Evolutionary conservation across 2,888 invertebrate species (phyloP), one percentile per base, ranked within the genome.

Genomic region (Drosophila tripunctata): DNA sequence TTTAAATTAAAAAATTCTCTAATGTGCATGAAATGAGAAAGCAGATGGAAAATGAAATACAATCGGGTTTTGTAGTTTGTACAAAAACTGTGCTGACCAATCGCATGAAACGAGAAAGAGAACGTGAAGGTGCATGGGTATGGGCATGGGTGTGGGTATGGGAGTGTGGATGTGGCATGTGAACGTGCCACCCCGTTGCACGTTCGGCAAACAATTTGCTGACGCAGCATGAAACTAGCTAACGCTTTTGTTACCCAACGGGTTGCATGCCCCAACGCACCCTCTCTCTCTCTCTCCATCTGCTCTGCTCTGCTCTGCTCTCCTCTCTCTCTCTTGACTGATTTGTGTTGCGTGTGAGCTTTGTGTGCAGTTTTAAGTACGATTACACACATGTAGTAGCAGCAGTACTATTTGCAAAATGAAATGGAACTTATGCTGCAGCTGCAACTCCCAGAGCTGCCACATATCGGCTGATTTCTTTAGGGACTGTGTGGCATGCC

Each of bases 391-490:
- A 27, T 27, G 27, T 10, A 27, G 27, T 27, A 87, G 87, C 89
- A 88, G 85, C 74, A 69, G 27, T 10, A 27, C 10, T 27, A 87
- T 87, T 88, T 89, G 85, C 74, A 69, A 81, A 82, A 79, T 87
- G 79, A 75, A 85, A 79, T 74, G 74, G 83, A 83, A 81, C 78
- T 81, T 75, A 55, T 72, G 68, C 64, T 73, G 50, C 67, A 47
- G 15, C 30, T 51, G 45, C 47, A 43, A 38, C 31, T 66, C 45
- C 48, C 22, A 5, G 47, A 48, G 14, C 36, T 45, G 47, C 24
- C 47, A 41, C 48, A 74, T 76, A 68, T 72, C 50, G 68, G 60
- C 61, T 82, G 82, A 83, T 81, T 82, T 79, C 82, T 66, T 66
- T 33, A 31, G 71, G 57, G 76, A 61, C 14, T 21, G 8, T 21